Base-by-base conservation (phyloP, 1,140 invertebrate genomes). In the Trichomalopsis sarcophagae region DNA sequence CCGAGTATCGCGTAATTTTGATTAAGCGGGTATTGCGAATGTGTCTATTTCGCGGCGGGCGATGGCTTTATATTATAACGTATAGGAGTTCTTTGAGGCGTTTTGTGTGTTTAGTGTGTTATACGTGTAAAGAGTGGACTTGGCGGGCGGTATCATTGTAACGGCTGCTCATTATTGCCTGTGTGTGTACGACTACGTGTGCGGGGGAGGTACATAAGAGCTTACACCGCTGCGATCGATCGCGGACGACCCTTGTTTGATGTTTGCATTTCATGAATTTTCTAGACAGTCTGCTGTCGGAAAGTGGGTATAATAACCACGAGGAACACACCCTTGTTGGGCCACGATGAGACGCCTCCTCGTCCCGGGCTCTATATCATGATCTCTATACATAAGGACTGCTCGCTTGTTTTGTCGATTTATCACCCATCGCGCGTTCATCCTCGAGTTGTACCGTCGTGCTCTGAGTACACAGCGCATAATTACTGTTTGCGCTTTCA, bases 221-320 rank as follows among this genome's bases (percentile, higher is more conserved):
- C 40, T 14, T 17, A 17, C 30, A 50, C 75, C 14, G n/a, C 21
- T 30, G 33, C 68, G 40, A 79, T 82, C 80, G 84, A 82, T 82
- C 47, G 13, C 27, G 71, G 80, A 66, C 50, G 62, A 69, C 55
- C 69, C 75, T 71, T 62, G 81, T 82, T 82, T 81, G 68, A 82
- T 86, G 76, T 83, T 86, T 86, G 85, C 69, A 27, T 85, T 85
- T 78, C 84, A 71, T 68, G 30, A 85, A 78, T 85, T 78, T 62
- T 47, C 33, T 62, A 82, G 85, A 86, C 81, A 82, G 21, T 82
- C 66, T 47, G 44, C 50, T 30, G 40, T 66, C 30, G 21, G 36
- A 33, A 30, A 17, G 44, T 23, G n/a, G 11, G 44, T 77, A 33
- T 68, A 85, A 81, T 85, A 78, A 82, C 21, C 55, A 11, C 30